Base-by-base conservation (phyloP, 2,888 invertebrate genomes). In the Trissoscelio sp. region DNA sequence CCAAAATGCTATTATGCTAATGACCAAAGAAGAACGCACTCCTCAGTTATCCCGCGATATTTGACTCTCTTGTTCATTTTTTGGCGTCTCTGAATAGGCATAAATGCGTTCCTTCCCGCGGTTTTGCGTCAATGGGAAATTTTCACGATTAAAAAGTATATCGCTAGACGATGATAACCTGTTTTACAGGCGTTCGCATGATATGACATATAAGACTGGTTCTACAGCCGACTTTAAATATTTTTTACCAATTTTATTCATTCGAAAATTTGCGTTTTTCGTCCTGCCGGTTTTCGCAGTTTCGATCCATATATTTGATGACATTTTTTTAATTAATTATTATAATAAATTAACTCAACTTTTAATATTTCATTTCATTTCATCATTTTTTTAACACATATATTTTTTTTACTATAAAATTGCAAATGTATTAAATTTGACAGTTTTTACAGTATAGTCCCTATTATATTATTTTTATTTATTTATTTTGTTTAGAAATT, bases 61-160 rank as follows among this genome's bases (percentile, higher is more conserved):
- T 28, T 12, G 18, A 18, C n/a, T 39, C 51, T 51, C 39, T 9
- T 60, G 7, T 5, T 46, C 42, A 44, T 46, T 20, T 57, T 58
- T 34, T 5, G 16, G 16, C 6, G 14, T 24, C 22, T 28, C 28
- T 7, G 18, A 4, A 64, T 66, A 44, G 18, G 64, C 74, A 66
- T 75, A 64, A 46, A 66, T 3, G 16, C 18, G 22, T 42, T 60
- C 77, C 67, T 62, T 62, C 69, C 69, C 11, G 42, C 12, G 34
- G 4, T 62, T n/a, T 62, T 69, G 34, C 77, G 77, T 69, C 77
- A 78, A 78, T 78, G 44, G 69, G 69, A 78, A 62, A 6, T 70
- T 78, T 78, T 69, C 69, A 18, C 46, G 28, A 31, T 77, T 44
- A 64, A 78, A 67, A 70, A 53, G 42, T 67, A 60, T 69, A 53